These are phyloP conservation scores for Unio delphinus DNA, from an alignment of 2,888 invertebrate genomes.

Conservation along the genomic window DNA sequence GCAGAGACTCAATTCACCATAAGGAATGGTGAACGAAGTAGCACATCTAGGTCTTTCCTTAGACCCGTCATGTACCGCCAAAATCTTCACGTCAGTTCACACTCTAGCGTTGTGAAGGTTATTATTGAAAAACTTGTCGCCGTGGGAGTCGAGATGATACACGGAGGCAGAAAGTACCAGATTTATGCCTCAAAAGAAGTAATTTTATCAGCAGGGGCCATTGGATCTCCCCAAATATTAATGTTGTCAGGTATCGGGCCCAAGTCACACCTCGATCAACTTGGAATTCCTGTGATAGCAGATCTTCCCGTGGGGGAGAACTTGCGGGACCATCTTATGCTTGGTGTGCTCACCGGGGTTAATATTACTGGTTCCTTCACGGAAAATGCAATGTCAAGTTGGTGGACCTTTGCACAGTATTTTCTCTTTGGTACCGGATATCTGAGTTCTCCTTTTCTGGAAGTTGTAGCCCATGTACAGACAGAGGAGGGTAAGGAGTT, in stretches of 20 bases:
- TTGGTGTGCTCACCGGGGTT: slow-evolving; percentile 6
- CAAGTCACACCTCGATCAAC: slow-evolving; percentile 56
- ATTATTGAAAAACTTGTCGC: slow-evolving; percentile 47
- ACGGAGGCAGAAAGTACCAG: slow-evolving; percentile 31
- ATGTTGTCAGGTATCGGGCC: slow-evolving; percentile 70
- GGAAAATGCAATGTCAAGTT: neutral
- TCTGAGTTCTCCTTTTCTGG: neutral
- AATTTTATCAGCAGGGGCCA: slow-evolving; percentile 66
- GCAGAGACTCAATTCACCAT: slow-evolving; percentile 13
- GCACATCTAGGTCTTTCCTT: slow-evolving; percentile 63
- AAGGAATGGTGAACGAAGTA: slow-evolving; percentile 55
- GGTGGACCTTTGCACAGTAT: neutral
- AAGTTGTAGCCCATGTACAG: neutral
- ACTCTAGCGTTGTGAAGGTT: slow-evolving; percentile 48
- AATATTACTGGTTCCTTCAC: slow-evolving; percentile 8
- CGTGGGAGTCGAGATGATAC: slow-evolving; percentile 50
- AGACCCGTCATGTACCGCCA: slow-evolving; percentile 47
- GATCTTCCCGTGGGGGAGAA: slow-evolving; percentile 67
- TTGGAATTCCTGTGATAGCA: slow-evolving; percentile 59
- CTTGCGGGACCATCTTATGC: slow-evolving; percentile 56
- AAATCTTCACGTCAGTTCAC: slow-evolving; percentile 52
- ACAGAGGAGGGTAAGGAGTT: neutral
- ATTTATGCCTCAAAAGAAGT: slow-evolving; percentile 56
- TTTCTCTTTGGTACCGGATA: neutral
- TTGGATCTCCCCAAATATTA: slow-evolving; percentile 68